These are phyloP conservation scores for Eciton burchellii DNA, from an alignment of 1,140 invertebrate species.

Conservation along the genomic window DNA sequence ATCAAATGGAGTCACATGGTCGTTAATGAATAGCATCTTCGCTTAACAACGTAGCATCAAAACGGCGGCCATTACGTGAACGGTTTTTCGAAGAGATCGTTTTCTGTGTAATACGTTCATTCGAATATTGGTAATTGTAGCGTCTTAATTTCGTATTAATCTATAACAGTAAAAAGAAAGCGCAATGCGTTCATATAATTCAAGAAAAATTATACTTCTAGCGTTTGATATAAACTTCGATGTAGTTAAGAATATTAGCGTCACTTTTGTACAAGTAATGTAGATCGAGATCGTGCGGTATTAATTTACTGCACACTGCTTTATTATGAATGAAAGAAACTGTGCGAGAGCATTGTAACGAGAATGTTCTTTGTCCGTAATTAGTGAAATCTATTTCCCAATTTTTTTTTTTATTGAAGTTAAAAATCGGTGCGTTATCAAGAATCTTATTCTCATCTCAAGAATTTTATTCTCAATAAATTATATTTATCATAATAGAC, in stretches of 20 bases:
- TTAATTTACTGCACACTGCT: too few relatives aligned
- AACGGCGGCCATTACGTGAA: slow-evolving; percentile 64
- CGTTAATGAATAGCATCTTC: neutral
- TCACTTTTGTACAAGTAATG: neutral
- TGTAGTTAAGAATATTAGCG: neutral
- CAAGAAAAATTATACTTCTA: neutral
- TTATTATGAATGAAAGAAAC: too few relatives aligned
- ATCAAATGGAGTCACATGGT: neutral
- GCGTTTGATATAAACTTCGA: neutral
- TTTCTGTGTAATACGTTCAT: slow-evolving; percentile 14
- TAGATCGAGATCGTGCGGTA: too few relatives aligned
- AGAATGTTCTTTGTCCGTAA: too few relatives aligned
- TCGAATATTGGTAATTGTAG: neutral
- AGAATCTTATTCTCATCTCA: too few relatives aligned
- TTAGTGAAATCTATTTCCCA: too few relatives aligned
- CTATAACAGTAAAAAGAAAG: neutral
- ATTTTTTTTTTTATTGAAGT: too few relatives aligned
- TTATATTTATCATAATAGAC: too few relatives aligned
- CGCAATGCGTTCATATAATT: neutral
- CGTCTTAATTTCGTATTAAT: too few relatives aligned
- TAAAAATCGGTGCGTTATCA: too few relatives aligned
- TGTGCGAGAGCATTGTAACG: too few relatives aligned
- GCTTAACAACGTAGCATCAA: slow-evolving; percentile 7
- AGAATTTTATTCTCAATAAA: too few relatives aligned
- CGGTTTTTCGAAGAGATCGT: slow-evolving; percentile 46